A percentile compares a stretch with the other conserved stretches of the same genome.
phyloP scores from a whole-genome alignment of 2,888 invertebrate species.

The Amphipyra berbera region DNA sequence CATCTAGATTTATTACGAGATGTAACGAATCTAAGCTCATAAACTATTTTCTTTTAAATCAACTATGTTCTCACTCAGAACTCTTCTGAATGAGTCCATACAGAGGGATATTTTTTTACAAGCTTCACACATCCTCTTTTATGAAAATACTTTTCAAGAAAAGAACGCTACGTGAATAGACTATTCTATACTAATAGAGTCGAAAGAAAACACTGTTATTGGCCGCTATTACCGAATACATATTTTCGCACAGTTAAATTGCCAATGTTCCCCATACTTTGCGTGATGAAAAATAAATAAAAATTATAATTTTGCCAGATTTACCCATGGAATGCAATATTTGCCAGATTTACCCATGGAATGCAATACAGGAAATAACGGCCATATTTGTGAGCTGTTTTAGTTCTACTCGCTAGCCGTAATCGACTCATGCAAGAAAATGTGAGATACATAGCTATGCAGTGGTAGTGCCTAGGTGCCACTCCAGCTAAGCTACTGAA shows the following conservation, averaged over 20 bases:
- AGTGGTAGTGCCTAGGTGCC: constrained; percentile 80
- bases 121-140: constrained; percentile 32
- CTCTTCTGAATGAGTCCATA: neutral
- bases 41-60: constrained; percentile 17
- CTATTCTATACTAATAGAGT: constrained; percentile 73
- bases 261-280: constrained; percentile 77
- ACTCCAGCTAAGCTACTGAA: constrained; percentile 71
- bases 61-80: neutral
- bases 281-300: constrained; percentile 59
- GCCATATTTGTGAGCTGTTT: constrained; percentile 78
- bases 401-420: constrained; percentile 83
- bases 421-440: constrained; percentile 80
- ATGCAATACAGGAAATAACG: constrained; percentile 84
- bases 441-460: constrained; percentile 67
- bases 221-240: constrained; percentile 86
- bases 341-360: constrained; percentile 87
- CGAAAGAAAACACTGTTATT: constrained; percentile 68
- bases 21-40: constrained; percentile 13
- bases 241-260: constrained; percentile 64
- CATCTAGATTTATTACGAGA: constrained; percentile 25
- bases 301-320: constrained; percentile 87
- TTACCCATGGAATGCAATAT: constrained; percentile 78
- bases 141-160: constrained; percentile 44
- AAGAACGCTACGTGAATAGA: constrained; percentile 57
- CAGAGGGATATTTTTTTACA: constrained; percentile 4